Evolutionary conservation across 2,888 invertebrate species (phyloP), one percentile per base, ranked within the genome.

Genomic region (Athalia circularis): DNA sequence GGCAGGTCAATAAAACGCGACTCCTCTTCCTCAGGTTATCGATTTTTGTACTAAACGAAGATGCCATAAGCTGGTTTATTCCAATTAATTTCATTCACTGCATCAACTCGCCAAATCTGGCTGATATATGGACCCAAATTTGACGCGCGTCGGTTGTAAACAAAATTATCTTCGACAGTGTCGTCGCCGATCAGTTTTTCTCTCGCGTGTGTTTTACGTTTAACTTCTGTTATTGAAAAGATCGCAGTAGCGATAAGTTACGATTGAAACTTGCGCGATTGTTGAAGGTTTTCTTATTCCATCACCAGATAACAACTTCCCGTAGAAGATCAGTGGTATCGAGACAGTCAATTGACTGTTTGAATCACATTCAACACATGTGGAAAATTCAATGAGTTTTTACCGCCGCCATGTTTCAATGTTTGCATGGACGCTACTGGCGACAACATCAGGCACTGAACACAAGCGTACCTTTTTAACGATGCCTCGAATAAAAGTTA

Each of bases 331-430:
- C 4, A 29, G 0, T 29, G 29, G 29, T 29, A 29, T 29, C 54
- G 9, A 47, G 67, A 67, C 45, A 11, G 54, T 57, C 54, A 52
- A 70, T 54, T 70, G 70, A 70, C 54, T 52, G 72, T 29, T 29
- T 29, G 29, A 29, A 29, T 29, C 68, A 54, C 6, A 0, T 47
- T 5, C 13, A 70, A 72, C 59, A 45, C 72, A 72, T 47, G 72
- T 72, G 57, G 52, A 59, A 57, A 59, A 45, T 70, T 43, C 45
- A 72, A 59, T 72, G 43, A 54, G 47, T 70, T 70, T 43, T 54
- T n/a, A 80, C 74, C 70, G 80, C 80, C 80, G 84, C 85, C 86
- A 86, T 85, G 81, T 86, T 54, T 29, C 85, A 86, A 86, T 85
- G 81, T 70, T 70, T 57, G 54, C 70, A 70, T 43, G 57, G 70